Percentiles rank a stretch among this genome's conserved stretches.
These are phyloP conservation scores for Ophioninae sp. DNA, from an alignment of 2,888 invertebrate species.

Conservation along the genomic window DNA sequence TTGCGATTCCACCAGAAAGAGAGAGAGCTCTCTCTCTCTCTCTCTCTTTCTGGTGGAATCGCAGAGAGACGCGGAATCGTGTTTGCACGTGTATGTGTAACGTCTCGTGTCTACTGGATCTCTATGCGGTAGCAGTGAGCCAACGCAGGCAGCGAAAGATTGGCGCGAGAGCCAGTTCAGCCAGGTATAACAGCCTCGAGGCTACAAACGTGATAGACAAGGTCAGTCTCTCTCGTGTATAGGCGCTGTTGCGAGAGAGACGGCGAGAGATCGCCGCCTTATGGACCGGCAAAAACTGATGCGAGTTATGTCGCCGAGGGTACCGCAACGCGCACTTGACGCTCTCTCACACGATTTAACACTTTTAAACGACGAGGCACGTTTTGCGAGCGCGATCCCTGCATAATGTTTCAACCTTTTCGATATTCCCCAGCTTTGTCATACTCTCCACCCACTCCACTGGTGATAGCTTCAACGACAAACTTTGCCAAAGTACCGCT, in stretches of 20 bases:
- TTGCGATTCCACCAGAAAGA: slow-evolving; percentile 14
- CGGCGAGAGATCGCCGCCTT: slow-evolving; percentile 16
- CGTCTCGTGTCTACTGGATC: slow-evolving; percentile 52
- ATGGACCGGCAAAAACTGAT: slow-evolving; percentile 34
- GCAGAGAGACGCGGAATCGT: not conserved
- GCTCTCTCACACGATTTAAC: slow-evolving; percentile 16
- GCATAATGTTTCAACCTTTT: not conserved
- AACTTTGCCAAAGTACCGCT: not conserved
- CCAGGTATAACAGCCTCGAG: slow-evolving; percentile 77
- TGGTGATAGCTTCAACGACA: too few species aligned
- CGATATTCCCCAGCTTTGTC: not conserved
- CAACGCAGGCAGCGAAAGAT: slow-evolving; percentile 54
- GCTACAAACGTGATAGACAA: slow-evolving; percentile 80
- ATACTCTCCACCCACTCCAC: not conserved
- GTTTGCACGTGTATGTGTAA: slow-evolving; percentile 12
- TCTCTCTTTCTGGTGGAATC: too few species aligned
- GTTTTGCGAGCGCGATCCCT: not conserved
- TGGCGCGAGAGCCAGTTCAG: slow-evolving; percentile 73
- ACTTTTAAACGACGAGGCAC: slow-evolving; percentile 6
- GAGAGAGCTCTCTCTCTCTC: too few species aligned
- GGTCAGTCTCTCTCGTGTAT: slow-evolving; percentile 77
- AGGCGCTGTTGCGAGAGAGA: slow-evolving; percentile 14
- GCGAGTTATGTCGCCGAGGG: slow-evolving; percentile 23
- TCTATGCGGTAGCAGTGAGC: slow-evolving; percentile 64
- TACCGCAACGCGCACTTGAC: slow-evolving; percentile 13